These are phyloP conservation scores for Falco cherrug DNA, from an alignment of 2,797 vertebrate species.

Conservation along the genomic window DNA sequence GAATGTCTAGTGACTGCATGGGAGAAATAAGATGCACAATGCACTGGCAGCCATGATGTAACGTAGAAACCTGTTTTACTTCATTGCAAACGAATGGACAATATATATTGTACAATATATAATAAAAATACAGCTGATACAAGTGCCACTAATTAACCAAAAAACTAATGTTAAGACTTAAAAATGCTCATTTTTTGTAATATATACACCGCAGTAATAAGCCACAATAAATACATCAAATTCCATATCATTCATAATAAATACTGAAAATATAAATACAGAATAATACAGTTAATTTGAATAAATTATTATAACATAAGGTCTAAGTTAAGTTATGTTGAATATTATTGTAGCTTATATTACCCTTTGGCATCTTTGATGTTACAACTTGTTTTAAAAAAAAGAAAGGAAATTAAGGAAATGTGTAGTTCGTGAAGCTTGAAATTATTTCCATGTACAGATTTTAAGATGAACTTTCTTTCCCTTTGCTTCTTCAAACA, in stretches of 20 bases:
- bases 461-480: constrained; percentile 55
- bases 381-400: constrained; percentile 65
- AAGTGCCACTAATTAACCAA: constrained; percentile 87
- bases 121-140: constrained; percentile 85
- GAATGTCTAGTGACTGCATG: not conserved
- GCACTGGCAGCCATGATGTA: constrained; percentile 54
- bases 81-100: constrained; percentile 83
- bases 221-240: constrained; percentile 99
- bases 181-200: constrained; percentile 85
- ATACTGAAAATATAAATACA: constrained; percentile 91
- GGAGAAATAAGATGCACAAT: constrained; percentile 31
- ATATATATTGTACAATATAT: constrained; percentile 87
- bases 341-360: constrained; percentile 80
- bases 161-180: constrained; percentile 84
- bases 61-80: constrained; percentile 83
- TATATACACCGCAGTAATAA: constrained; percentile 89
- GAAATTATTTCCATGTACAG: constrained; percentile 50
- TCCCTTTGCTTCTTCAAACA: constrained; percentile 51
- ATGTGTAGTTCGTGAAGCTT: constrained; percentile 49
- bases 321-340: constrained; percentile 76
- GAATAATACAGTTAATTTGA: constrained; percentile 81
- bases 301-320: constrained; percentile 82
- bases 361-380: constrained; percentile 82
- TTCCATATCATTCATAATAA: constrained; percentile 94
- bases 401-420: constrained; percentile 66